phyloP scores from a whole-genome alignment of 2,888 invertebrate genomes.

The Coecobrya sp. region DNA sequence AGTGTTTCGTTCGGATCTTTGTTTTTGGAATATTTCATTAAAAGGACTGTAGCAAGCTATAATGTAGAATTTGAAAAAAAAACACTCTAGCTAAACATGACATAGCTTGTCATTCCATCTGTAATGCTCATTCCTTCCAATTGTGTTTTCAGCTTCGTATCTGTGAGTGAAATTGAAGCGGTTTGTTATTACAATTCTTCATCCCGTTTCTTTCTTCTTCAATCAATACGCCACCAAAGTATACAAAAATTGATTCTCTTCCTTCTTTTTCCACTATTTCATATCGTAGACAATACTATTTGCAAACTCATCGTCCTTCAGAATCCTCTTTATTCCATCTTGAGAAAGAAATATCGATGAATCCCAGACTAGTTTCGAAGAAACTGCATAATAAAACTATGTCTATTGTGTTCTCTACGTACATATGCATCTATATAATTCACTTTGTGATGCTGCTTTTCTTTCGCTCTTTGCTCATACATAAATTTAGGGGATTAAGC shows the following conservation, averaged over 20 bases:
- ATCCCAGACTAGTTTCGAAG: constrained; percentile 30
- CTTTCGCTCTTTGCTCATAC: constrained; percentile 46
- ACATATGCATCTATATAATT: background rate
- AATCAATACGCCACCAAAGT: constrained; percentile 65
- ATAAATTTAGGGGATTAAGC: constrained; percentile 70
- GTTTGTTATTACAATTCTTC: constrained; percentile 36
- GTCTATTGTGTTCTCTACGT: background rate
- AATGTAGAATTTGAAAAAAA: no score
- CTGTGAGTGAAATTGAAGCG: background rate
- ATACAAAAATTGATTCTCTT: constrained; percentile 32
- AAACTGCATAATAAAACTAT: background rate
- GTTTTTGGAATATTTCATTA: no score
- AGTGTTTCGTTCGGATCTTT: no score
- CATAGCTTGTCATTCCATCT: no score
- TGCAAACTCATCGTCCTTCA: constrained; percentile 62
- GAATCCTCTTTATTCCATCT: constrained; percentile 53
- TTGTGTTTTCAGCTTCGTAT: background rate
- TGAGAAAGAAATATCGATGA: constrained; percentile 40
- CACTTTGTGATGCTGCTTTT: background rate
- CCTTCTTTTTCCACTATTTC: background rate
- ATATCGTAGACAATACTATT: background rate
- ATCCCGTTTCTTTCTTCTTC: constrained; percentile 44
- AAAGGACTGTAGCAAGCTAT: no score
- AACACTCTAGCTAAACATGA: no score
- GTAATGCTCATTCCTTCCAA: background rate